A percentile compares a stretch with the other conserved stretches of the same genome.
Conservation (phyloP, 1,140 invertebrate species). For the Aphelenchoides fujianensis region DNA sequence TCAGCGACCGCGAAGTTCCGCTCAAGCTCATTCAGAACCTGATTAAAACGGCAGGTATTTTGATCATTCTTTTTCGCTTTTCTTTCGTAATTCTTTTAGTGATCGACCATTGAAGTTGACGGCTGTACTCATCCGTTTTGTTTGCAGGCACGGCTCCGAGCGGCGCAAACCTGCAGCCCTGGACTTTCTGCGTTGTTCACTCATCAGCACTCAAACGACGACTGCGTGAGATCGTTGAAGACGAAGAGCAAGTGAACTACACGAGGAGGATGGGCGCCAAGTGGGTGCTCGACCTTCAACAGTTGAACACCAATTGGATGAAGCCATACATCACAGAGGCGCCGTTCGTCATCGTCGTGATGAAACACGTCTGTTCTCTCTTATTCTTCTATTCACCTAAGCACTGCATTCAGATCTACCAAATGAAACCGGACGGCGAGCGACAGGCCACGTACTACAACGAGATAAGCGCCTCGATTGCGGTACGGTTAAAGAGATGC, state of each 20-base stretch:
- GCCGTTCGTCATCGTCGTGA: slow-evolving; percentile 79
- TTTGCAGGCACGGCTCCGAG: slow-evolving; percentile 76
- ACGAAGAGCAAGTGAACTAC: slow-evolving; percentile 82
- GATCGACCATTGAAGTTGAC: too few species aligned
- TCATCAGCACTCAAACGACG: slow-evolving; percentile 70
- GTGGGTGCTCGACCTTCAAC: slow-evolving; percentile 80
- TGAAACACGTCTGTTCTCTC: slow-evolving; percentile 74
- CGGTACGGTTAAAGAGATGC: too few species aligned
- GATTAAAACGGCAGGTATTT: slow-evolving; percentile 52
- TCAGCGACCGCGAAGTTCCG: slow-evolving; percentile 46
- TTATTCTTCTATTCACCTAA: too few species aligned
- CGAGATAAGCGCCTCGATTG: slow-evolving; percentile 83
- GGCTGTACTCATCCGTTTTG: too few species aligned
- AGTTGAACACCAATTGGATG: slow-evolving; percentile 73
- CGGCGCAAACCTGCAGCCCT: slow-evolving; percentile 86
- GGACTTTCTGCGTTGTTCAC: slow-evolving; percentile 79
- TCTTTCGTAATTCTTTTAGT: too few species aligned
- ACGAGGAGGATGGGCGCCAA: slow-evolving; percentile 77
- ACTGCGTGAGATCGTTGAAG: slow-evolving; percentile 77
- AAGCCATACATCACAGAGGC: slow-evolving; percentile 82
- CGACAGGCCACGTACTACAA: slow-evolving; percentile 83
- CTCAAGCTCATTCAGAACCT: slow-evolving; percentile 52
- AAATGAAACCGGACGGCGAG: slow-evolving; percentile 70
- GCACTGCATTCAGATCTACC: slow-evolving; percentile 68
- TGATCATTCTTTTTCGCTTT: slow-evolving; percentile 7